These are phyloP conservation scores for Ceyx margarethae DNA, from an alignment of 2,113 vertebrate species.

Conservation along the genomic window DNA sequence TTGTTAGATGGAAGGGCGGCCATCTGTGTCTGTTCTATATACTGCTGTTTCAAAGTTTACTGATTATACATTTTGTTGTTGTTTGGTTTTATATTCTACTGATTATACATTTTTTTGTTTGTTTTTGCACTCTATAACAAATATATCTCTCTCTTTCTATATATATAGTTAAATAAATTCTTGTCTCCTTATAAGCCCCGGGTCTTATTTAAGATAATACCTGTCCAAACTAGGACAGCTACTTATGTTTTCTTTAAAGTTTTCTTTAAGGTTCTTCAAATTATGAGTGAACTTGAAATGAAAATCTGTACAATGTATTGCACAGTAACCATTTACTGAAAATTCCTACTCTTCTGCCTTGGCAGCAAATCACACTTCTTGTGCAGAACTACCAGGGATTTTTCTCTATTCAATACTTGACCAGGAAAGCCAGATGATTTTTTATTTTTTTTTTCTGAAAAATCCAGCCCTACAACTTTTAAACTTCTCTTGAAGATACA, in stretches of 20 bases:
- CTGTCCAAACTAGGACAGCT: not conserved
- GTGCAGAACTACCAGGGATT: not conserved
- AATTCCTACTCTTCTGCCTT: not conserved
- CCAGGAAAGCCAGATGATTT: not conserved
- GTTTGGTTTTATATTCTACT: too few relatives aligned
- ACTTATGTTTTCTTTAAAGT: not conserved
- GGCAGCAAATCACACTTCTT: not conserved
- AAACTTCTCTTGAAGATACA: slow-evolving; percentile 4
- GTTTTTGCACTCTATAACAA: too few relatives aligned
- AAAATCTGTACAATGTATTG: not conserved
- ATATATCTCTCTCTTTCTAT: too few relatives aligned
- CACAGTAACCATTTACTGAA: not conserved
- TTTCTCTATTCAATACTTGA: not conserved
- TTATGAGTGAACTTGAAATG: not conserved
- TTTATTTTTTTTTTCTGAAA: not conserved
- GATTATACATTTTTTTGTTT: too few relatives aligned
- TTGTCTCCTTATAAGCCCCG: too few relatives aligned
- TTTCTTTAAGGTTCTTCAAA: not conserved
- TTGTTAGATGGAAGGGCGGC: too few relatives aligned
- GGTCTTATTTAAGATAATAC: too few relatives aligned
- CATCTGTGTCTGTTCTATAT: too few relatives aligned
- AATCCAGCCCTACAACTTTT: not conserved
- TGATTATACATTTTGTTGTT: too few relatives aligned
- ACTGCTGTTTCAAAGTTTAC: too few relatives aligned
- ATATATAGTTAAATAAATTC: too few relatives aligned